A percentile compares a stretch with the other conserved stretches of the same genome.
These are phyloP conservation scores for Semotilus atromaculatus DNA, from an alignment of 2,797 vertebrate genomes.

Conservation along the genomic window DNA sequence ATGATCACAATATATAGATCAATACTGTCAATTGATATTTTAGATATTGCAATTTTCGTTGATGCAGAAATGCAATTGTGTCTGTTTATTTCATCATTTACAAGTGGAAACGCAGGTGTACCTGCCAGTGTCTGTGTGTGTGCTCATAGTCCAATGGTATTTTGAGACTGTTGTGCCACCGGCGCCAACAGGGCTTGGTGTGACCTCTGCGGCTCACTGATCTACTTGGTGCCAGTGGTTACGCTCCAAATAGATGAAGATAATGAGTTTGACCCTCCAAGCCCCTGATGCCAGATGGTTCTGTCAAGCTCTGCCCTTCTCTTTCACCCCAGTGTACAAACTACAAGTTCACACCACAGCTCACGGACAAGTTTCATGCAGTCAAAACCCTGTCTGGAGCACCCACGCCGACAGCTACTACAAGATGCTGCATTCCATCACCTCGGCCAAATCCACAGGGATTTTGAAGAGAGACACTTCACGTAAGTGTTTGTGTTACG, in stretches of 20 bases:
- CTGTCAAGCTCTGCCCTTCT: slow-evolving; percentile 35
- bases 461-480: slow-evolving; percentile 3
- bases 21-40: neutral
- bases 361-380: slow-evolving; percentile 19
- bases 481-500: slow-evolving; percentile 21
- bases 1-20: neutral
- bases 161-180: slow-evolving; percentile 31
- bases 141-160: slow-evolving; percentile 1
- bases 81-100: slow-evolving; percentile 11
- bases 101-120: neutral
- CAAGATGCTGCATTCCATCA: slow-evolving; percentile 27
- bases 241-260: slow-evolving; percentile 55
- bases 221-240: slow-evolving; percentile 57
- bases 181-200: neutral
- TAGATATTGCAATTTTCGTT: neutral
- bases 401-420: slow-evolving; percentile 22
- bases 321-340: slow-evolving; percentile 33
- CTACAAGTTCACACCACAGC: slow-evolving; percentile 36
- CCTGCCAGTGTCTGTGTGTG: neutral
- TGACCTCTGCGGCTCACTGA: slow-evolving; percentile 47
- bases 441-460: slow-evolving; percentile 24
- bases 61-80: neutral
- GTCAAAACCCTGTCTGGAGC: slow-evolving; percentile 20
- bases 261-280: slow-evolving; percentile 60
- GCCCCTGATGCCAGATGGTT: slow-evolving; percentile 57